Evolutionary conservation across 2,797 vertebrate genomes (phyloP).

Genomic region (Microcaecilia unicolor): DNA sequence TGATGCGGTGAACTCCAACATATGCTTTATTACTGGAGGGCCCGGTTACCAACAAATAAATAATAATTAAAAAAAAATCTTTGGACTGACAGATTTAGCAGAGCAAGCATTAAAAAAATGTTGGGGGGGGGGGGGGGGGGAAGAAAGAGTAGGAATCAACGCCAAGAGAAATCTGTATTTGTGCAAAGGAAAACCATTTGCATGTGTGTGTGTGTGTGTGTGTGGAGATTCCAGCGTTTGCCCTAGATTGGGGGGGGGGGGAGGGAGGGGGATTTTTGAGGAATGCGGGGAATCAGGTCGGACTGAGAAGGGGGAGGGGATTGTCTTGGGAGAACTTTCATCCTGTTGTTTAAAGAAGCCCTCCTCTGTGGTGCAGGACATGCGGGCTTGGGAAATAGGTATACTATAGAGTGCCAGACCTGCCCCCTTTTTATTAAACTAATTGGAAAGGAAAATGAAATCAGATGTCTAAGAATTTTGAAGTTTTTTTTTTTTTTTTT

Average conservation of each 20-base stretch:
- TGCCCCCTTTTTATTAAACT: constrained; percentile 30
- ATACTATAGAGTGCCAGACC: constrained; percentile 29
- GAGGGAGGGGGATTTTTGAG: constrained; percentile 59
- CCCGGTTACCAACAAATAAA: no score
- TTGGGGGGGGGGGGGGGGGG: no score
- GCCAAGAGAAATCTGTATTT: constrained; percentile 41
- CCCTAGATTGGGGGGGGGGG: no score
- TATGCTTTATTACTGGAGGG: no score
- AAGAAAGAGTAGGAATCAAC: no score
- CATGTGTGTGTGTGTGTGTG: constrained; percentile 8
- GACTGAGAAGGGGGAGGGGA: constrained; percentile 43
- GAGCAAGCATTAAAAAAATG: neutral
- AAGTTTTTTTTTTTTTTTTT: constrained; percentile 10
- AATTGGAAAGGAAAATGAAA: constrained; percentile 36
- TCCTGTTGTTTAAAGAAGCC: constrained; percentile 56
- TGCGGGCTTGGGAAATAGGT: constrained; percentile 26
- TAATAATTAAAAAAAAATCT: no score
- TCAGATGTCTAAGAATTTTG: constrained; percentile 41
- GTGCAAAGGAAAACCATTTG: constrained; percentile 42
- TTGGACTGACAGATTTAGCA: constrained; percentile 22
- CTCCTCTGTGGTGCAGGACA: constrained; percentile 30
- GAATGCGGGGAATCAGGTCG: constrained; percentile 78
- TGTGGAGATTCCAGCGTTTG: constrained; percentile 40
- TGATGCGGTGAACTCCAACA: no score
- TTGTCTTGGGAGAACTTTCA: constrained; percentile 54